Percentiles rank a stretch among this genome's conserved stretches.
Evolutionary conservation across 2,113 vertebrate genomes (phyloP).

Genomic region (Anolis sagrei): DNA sequence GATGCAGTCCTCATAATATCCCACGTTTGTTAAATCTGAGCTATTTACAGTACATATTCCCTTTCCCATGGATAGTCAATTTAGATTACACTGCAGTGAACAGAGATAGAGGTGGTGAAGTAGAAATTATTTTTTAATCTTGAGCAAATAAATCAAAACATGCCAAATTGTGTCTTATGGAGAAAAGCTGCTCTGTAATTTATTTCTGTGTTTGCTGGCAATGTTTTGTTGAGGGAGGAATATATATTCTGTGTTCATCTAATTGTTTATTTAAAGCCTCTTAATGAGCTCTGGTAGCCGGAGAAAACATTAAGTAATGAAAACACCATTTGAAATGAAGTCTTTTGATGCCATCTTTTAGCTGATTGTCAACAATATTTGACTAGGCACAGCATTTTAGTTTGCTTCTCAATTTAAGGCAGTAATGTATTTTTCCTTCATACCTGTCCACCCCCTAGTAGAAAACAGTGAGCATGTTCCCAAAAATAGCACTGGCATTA

Average conservation of each 20-base stretch:
- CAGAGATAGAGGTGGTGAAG: slow-evolving; percentile 19
- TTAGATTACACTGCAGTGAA: slow-evolving; percentile 5
- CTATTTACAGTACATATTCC: neutral
- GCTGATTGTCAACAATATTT: slow-evolving; percentile 29
- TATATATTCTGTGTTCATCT: slow-evolving; percentile 56
- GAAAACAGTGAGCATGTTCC: neutral
- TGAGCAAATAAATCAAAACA: slow-evolving; percentile 43
- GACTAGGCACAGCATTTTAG: slow-evolving; percentile 17
- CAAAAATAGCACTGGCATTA: slow-evolving; percentile 10
- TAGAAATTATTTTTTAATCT: slow-evolving; percentile 31
- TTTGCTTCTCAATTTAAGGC: slow-evolving; percentile 11
- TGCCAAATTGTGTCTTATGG: slow-evolving; percentile 40
- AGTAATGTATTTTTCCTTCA: slow-evolving; percentile 33
- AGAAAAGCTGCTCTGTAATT: slow-evolving; percentile 46
- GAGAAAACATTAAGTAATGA: slow-evolving; percentile 56
- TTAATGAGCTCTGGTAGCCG: slow-evolving; percentile 56
- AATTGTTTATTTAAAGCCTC: slow-evolving; percentile 60
- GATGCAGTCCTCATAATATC: neutral
- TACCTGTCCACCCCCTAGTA: neutral
- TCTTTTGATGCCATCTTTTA: slow-evolving; percentile 52
- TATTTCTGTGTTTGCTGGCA: slow-evolving; percentile 45
- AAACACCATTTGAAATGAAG: slow-evolving; percentile 39
- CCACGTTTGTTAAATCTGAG: neutral
- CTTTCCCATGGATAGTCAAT: neutral
- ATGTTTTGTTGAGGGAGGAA: slow-evolving; percentile 49